Evolutionary conservation across 2,797 vertebrate species (phyloP).

Genomic region (Lacerta agilis): DNA sequence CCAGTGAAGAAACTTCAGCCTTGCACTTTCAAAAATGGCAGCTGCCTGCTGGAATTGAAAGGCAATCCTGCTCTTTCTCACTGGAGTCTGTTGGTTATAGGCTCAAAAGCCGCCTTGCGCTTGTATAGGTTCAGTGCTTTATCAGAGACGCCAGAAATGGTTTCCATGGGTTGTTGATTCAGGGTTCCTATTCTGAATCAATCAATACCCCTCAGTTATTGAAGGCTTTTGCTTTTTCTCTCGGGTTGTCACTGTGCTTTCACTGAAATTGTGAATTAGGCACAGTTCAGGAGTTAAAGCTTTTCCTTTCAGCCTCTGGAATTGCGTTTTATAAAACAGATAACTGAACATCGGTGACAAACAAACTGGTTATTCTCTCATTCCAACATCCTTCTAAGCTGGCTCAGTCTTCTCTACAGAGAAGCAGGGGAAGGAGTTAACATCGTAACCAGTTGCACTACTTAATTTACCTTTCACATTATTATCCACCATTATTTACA

Average conservation of each 20-base stretch:
- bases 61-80: neutral
- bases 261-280: neutral
- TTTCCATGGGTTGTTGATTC: neutral
- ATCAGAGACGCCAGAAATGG: neutral
- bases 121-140: neutral
- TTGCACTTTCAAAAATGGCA: slow-evolving; percentile 34
- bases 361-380: neutral
- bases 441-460: too few species aligned
- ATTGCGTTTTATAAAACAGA: neutral
- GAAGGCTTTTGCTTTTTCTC: neutral
- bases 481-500: too few species aligned
- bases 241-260: neutral
- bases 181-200: neutral
- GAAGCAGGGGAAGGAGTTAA: too few species aligned
- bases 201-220: neutral
- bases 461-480: too few species aligned
- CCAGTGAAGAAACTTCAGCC: slow-evolving; percentile 9
- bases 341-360: neutral
- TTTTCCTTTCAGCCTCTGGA: neutral
- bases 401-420: too few species aligned
- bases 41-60: neutral
- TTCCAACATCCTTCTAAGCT: too few species aligned
- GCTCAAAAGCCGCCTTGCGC: neutral
- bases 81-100: neutral
- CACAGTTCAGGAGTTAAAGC: neutral